Evolutionary conservation across 2,113 vertebrate species (phyloP), one percentile per base, ranked within the genome.

Genomic region (Pollachius pollachius): DNA sequence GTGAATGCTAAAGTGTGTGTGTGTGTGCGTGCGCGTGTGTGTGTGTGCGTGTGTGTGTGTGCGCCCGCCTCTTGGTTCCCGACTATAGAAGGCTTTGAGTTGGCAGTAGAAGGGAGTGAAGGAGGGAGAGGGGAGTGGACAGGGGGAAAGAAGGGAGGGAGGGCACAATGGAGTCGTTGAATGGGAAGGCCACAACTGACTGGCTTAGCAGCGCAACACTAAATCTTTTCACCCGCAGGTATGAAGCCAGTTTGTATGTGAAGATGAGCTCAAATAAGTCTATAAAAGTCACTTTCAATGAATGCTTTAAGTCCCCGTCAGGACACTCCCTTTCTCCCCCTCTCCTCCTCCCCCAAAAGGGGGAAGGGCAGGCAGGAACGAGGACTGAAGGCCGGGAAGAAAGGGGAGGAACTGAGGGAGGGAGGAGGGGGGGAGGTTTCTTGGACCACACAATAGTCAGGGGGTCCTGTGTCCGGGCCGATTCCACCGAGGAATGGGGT

Each of bases 211-310:
- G 79, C 81, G 92, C 92, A 86, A 93, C 92, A 94, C 92, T 94
- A 94, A 94, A 94, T 92, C 92, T 93, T 87, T 91, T 91, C 86
- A 91, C 85, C 95, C 93, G 93, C 94, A 94, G 93, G 94, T 95
- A 94, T 88, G 87, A 85, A 91, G 91, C 91, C 91, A 91, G 89
- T 93, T 92, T 94, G 93, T 94, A 94, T 94, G 93, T 93, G 94
- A 95, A 96, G 95, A 98, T 97, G 95, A 97, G 95, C 94, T 96
- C 89, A 89, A 95, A 95, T 92, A 95, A 97, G 96, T 97, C 96
- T 96, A 98, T 99, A 98, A 98, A 98, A 97, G 95, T 98, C 95
- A 95, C 88, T 92, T 93, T 93, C 91, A 95, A 95, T 96, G 93
- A 97, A 92, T 93, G 91, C 93, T 94, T 96, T 95, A 94, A 95